Evolutionary conservation across 2,888 invertebrate species (phyloP), one percentile per base, ranked within the genome.

Genomic region (Cerceris rybyensis): DNA sequence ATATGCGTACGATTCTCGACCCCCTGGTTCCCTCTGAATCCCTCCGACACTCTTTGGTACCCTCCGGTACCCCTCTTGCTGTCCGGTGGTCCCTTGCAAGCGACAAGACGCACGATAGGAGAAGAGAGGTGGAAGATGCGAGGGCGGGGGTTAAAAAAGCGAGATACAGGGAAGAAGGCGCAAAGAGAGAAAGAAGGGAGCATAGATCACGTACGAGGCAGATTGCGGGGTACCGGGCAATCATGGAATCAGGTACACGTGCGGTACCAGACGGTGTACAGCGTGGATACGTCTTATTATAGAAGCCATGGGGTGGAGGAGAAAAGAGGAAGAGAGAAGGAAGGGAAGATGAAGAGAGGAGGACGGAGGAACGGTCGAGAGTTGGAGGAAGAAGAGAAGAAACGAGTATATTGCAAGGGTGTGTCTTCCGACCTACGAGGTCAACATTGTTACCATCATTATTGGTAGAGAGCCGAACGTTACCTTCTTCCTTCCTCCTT

Each of bases 361-460:
- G 58, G 54, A 14, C 46, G 49, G 13, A 43, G 67, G 42, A 70
- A 63, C 58, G n/a, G 28, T 28, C 28, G 28, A 28, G 54, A 54
- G 67, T 70, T 49, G 43, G 57, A 49, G 41, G 43, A 57, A 69
- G 64, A 50, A 52, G 64, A 64, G 69, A 28, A 28, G 28, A 69
- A 74, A 71, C 82, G 74, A 75, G 83, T 82, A 89, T 84, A 87
- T 87, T 77, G 85, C 87, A 75, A 88, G 88, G 85, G 89, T 86
- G 85, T 86, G 88, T 87, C 87, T 76, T 70, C 78, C 85, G 88
- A 90, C 89, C 86, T 83, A 63, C 81, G 86, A 83, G 88, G 87
- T 90, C 90, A 86, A 88, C 87, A 87, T 89, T 90, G 87, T 89
- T 91, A 85, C 90, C 85, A 87, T 90, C 89, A 83, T 90, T 90